A percentile compares a stretch with the other conserved stretches of the same genome.
Evolutionary conservation across 2,888 invertebrate species (phyloP).

Genomic region (Aquatica leii): DNA sequence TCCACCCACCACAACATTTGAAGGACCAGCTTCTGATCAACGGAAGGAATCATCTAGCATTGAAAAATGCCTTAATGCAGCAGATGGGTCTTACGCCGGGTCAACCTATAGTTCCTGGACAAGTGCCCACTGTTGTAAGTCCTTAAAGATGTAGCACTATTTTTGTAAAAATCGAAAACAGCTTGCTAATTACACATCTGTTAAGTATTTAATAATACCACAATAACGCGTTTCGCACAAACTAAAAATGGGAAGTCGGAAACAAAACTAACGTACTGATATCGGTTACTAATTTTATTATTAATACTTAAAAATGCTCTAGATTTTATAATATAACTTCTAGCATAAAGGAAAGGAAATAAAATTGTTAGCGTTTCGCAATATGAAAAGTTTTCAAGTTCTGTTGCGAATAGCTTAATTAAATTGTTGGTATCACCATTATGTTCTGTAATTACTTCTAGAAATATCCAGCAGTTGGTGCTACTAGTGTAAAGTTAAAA

Average conservation of each 20-base stretch:
- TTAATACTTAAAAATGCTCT: too few species aligned
- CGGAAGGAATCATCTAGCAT: conserved; percentile 98
- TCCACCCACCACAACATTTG: conserved; percentile 99
- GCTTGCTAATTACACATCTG: conserved; percentile 31
- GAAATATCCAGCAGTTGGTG: conserved; percentile 20
- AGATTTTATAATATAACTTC: conserved; percentile 13
- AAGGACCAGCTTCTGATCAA: conserved; percentile 99
- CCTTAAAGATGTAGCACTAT: neutral
- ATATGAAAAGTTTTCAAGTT: too few species aligned
- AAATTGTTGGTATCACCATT: too few species aligned
- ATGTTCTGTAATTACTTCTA: conserved; percentile 1
- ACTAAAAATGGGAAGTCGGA: conserved; percentile 18
- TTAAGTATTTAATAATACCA: conserved; percentile 22
- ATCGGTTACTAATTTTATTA: too few species aligned
- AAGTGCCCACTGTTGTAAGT: conserved; percentile 93
- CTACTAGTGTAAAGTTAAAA: conserved; percentile 8
- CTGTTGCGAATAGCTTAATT: too few species aligned
- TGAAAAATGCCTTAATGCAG: conserved; percentile 98
- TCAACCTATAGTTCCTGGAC: conserved; percentile 90
- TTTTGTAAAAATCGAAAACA: conserved; percentile 12
- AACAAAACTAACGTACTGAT: too few species aligned
- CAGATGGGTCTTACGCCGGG: conserved; percentile 94
- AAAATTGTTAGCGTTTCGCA: too few species aligned
- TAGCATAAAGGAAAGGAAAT: neutral
- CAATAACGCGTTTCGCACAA: conserved; percentile 23